A percentile compares a stretch with the other conserved stretches of the same genome.
These are phyloP conservation scores for Protonibea diacanthus DNA, from an alignment of 2,797 vertebrate genomes.

Conservation along the genomic window DNA sequence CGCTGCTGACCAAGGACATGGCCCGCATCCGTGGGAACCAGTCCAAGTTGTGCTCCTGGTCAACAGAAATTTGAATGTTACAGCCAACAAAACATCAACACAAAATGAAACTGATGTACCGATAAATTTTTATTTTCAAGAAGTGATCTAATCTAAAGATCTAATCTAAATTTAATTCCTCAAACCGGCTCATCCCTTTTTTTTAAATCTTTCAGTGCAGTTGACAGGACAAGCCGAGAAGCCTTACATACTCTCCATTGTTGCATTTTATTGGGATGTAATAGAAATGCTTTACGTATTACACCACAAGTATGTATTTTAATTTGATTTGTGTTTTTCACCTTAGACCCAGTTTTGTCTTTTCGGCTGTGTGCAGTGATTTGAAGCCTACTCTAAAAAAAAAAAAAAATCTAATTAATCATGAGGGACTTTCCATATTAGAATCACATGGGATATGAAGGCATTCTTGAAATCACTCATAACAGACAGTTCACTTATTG, in stretches of 20 bases:
- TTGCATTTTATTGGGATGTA: no score
- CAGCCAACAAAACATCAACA: background rate
- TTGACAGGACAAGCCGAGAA: background rate
- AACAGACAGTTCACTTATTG: constrained; percentile 15
- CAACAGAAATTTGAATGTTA: constrained; percentile 40
- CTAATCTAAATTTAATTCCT: background rate
- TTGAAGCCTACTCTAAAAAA: constrained; percentile 23
- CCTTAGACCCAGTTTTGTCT: background rate
- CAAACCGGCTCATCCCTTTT: background rate
- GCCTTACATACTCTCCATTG: no score
- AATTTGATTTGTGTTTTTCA: constrained; percentile 8
- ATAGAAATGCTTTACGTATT: background rate
- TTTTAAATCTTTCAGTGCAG: background rate
- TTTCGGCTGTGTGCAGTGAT: constrained; percentile 35
- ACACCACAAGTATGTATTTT: background rate
- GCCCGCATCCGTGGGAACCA: constrained; percentile 99
- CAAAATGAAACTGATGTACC: background rate
- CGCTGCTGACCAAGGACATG: constrained; percentile 98
- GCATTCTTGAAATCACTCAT: constrained; percentile 50
- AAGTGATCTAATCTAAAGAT: background rate
- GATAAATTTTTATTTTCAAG: no score
- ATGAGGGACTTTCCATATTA: constrained; percentile 69
- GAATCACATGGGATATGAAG: constrained; percentile 65
- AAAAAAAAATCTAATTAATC: constrained; percentile 59
- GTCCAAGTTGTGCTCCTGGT: constrained; percentile 95